These are phyloP conservation scores for Chroicocephalus ridibundus DNA, from an alignment of 2,113 vertebrate species.

Conservation along the genomic window DNA sequence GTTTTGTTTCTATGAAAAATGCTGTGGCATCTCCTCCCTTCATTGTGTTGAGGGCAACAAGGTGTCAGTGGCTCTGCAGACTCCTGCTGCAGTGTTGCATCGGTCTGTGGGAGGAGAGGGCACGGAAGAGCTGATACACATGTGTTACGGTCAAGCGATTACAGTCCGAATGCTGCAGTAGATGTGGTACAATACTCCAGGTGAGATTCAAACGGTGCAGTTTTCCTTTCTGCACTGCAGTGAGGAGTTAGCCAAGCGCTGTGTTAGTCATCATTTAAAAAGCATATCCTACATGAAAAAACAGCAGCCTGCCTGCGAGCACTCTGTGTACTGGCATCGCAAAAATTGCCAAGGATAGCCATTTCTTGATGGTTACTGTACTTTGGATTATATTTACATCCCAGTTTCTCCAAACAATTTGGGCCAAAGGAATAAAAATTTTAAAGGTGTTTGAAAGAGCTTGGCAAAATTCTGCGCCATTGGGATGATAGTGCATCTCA, in stretches of 20 bases:
- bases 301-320: background rate
- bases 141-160: background rate
- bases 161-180: no score
- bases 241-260: background rate
- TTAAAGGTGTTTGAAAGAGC: background rate
- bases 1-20: background rate
- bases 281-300: accelerated
- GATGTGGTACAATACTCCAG: background rate
- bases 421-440: background rate
- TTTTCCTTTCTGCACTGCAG: background rate
- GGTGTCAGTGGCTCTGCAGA: background rate
- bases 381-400: background rate
- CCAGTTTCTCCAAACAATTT: background rate
- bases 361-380: background rate
- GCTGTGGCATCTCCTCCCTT: background rate
- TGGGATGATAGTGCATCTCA: background rate
- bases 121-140: background rate
- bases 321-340: no score
- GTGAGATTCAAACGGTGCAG: background rate
- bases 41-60: background rate
- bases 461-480: background rate
- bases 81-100: background rate
- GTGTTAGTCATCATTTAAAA: background rate
- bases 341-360: background rate
- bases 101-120: background rate